phyloP scores from a whole-genome alignment of 2,797 vertebrate genomes.

The Ciconia nigra region DNA sequence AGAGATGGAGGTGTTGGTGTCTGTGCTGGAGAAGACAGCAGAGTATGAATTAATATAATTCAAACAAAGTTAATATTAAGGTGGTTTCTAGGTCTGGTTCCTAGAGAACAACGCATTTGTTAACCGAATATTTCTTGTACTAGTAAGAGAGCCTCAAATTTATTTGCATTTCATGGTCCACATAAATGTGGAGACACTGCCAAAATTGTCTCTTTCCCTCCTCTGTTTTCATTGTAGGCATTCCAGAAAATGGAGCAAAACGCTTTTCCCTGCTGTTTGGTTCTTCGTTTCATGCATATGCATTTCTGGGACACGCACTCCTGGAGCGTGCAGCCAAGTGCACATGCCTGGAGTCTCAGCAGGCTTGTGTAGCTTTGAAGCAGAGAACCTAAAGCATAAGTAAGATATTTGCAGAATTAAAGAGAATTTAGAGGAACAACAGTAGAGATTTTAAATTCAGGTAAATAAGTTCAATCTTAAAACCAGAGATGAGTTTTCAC shows the following conservation, averaged over 20 bases:
- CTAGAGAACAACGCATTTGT: background rate
- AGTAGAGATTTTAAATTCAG: background rate
- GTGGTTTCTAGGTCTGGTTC: background rate
- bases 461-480: background rate
- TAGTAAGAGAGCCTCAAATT: background rate
- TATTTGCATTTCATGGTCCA: background rate
- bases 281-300: background rate
- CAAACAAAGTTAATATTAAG: background rate
- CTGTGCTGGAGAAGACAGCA: background rate
- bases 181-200: background rate
- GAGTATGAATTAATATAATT: background rate
- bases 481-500: background rate
- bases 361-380: background rate
- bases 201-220: background rate
- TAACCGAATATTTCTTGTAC: background rate
- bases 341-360: background rate
- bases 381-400: background rate
- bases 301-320: background rate
- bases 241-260: background rate
- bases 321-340: background rate
- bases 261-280: background rate
- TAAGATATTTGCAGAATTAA: background rate
- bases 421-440: background rate
- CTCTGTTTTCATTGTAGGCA: background rate
- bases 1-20: background rate